Evolutionary conservation across 2,797 vertebrate genomes (phyloP), one percentile per base, ranked within the genome.

Genomic region (Numenius phaeopus): DNA sequence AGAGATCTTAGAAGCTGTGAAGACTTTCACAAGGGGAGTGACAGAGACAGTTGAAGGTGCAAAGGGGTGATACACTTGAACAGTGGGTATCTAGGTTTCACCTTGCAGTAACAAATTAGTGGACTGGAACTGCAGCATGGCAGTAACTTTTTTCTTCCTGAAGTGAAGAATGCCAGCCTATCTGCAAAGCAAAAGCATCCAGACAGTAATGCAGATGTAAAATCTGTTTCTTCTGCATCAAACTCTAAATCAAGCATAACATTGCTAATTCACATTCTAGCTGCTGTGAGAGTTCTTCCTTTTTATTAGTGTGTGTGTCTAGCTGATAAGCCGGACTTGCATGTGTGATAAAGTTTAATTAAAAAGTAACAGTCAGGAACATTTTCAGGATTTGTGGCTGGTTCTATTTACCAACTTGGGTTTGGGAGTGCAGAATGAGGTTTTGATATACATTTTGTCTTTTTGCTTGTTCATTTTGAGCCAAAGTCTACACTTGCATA

Each of bases 321-420:
- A 75, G 69, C 59, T 88, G 85, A 90, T 83, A 91, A 75, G n/a
- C 18, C 30, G 34, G 85, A 65, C 40, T 57, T 95, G 27, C 23
- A 22, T 19, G 57, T 57, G 37, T 79, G 55, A 91, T 91, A 67
- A 91, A 91, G 34, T 77, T 80, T 64, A 86, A 91, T 85, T 73
- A 77, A 83, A 95, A 93, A 86, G 40, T 90, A 26, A 21, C 29
- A 83, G 29, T 49, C 34, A 69, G 64, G 55, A 90, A 59, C 55
- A 83, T 75, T 91, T 96, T 57, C 44, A 73, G 82, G 61, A 93
- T 93, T 95, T 91, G 78, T 92, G 39, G 22, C 54, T 88, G 40
- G 16, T 76, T 86, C 72, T 92, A 10, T 91, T 90, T 86, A 71
- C 42, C 54, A 82, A 86, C 86, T 78, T 69, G 90, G 90, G 30